Evolutionary conservation across 2,888 invertebrate genomes (phyloP).

Genomic region (Anodontia alba): DNA sequence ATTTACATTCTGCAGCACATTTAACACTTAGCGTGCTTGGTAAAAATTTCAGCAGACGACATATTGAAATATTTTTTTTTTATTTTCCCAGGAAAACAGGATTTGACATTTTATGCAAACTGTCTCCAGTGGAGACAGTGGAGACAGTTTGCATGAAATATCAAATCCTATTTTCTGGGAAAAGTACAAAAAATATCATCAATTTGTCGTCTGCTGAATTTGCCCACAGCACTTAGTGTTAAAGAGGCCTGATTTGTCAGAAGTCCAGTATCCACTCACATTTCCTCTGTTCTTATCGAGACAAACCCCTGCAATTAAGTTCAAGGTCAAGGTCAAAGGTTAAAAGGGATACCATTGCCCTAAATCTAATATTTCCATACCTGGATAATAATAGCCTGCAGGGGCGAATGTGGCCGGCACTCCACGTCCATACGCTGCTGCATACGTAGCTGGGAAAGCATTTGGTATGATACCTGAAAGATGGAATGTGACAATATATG

Average conservation of each 20-base stretch:
- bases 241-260: not conserved
- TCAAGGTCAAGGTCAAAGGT: constrained; percentile 36
- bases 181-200: too few species aligned
- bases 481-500: not conserved
- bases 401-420: constrained; percentile 73
- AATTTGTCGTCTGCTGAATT: too few species aligned
- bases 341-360: constrained; percentile 73
- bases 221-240: too few species aligned
- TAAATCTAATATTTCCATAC: constrained; percentile 81
- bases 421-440: constrained; percentile 76
- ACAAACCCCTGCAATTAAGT: constrained; percentile 15
- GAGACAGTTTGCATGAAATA: too few species aligned
- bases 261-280: not conserved
- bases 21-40: too few species aligned
- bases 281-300: not conserved
- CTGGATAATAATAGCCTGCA: constrained; percentile 80
- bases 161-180: too few species aligned
- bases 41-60: too few species aligned
- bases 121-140: too few species aligned
- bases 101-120: too few species aligned
- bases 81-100: too few species aligned
- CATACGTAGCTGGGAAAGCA: constrained; percentile 68
- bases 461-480: constrained; percentile 70
- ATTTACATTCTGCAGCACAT: too few species aligned
- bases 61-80: too few species aligned